These are phyloP conservation scores for Chromobotia macracanthus DNA, from an alignment of 2,797 vertebrate species.

Conservation along the genomic window DNA sequence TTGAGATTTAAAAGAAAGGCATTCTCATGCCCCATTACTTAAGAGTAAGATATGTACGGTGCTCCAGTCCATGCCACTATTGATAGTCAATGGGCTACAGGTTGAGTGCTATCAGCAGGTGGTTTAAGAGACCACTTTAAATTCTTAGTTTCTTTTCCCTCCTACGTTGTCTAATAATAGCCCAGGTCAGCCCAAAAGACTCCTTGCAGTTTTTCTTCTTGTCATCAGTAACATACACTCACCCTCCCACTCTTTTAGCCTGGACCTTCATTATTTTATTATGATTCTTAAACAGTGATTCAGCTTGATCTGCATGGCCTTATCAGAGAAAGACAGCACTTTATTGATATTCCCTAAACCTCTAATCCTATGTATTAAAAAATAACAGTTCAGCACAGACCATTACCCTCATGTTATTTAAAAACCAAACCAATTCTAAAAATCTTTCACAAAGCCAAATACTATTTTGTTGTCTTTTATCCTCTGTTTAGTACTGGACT, in stretches of 20 bases:
- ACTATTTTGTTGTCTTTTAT: not conserved
- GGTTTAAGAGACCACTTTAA: conserved; percentile 70
- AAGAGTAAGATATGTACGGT: not conserved
- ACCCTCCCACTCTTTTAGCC: not conserved
- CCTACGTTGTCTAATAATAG: conserved; percentile 71
- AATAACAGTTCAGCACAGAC: not conserved
- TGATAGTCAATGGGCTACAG: conserved; percentile 46
- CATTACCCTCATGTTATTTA: not conserved
- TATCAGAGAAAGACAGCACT: not conserved
- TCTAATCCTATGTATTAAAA: not conserved
- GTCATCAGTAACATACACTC: not conserved
- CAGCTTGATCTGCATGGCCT: not conserved
- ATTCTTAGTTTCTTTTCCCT: conserved; percentile 63
- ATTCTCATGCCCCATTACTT: not conserved
- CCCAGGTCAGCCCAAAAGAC: conserved; percentile 54
- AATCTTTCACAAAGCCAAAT: conserved; percentile 50
- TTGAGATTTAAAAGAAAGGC: not conserved
- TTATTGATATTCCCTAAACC: not conserved
- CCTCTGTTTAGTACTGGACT: conserved; percentile 76
- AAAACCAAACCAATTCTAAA: not conserved
- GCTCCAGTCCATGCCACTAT: not conserved
- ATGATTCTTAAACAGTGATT: not conserved
- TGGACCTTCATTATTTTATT: not conserved
- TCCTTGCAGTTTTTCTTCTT: conserved; percentile 33
- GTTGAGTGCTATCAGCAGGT: conserved; percentile 72